Evolutionary conservation across 2,888 invertebrate species (phyloP).

Genomic region (Sphaerophoria rueppellii): DNA sequence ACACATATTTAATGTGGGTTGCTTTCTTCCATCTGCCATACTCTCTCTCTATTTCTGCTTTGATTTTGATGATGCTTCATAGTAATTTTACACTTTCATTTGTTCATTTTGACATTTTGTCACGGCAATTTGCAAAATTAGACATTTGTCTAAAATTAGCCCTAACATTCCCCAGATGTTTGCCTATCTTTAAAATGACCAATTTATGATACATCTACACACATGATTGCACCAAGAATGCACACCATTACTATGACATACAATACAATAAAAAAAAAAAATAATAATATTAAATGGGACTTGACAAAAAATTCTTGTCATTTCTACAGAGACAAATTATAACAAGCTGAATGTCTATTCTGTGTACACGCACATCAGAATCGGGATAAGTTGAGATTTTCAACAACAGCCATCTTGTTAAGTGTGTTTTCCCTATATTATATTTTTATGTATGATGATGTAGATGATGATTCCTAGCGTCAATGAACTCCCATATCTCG

Average conservation of each 20-base stretch:
- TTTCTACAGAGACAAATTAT: slow-evolving; percentile 71
- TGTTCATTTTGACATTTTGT: slow-evolving; percentile 72
- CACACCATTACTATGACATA: background rate
- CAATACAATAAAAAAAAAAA: background rate
- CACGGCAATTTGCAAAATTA: slow-evolving; percentile 73
- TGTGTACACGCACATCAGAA: slow-evolving; percentile 8
- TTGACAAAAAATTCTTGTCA: slow-evolving; percentile 71
- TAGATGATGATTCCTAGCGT: slow-evolving; percentile 51
- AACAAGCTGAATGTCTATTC: slow-evolving; percentile 52
- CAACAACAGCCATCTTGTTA: slow-evolving; percentile 12
- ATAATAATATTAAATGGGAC: slow-evolving; percentile 18
- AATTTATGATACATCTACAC: slow-evolving; percentile 29
- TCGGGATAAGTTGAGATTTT: slow-evolving; percentile 18
- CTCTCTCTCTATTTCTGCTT: too few species aligned
- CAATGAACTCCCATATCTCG: slow-evolving; percentile 60
- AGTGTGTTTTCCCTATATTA: slow-evolving; percentile 11
- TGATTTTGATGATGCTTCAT: slow-evolving; percentile 6
- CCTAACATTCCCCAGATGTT: slow-evolving; percentile 73
- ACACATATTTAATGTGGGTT: slow-evolving; percentile 61
- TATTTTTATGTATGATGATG: slow-evolving; percentile 16
- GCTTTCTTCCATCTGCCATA: background rate
- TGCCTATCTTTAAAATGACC: slow-evolving; percentile 46
- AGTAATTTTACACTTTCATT: slow-evolving; percentile 69
- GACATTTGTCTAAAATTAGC: slow-evolving; percentile 72
- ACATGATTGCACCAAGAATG: slow-evolving; percentile 8